These are phyloP conservation scores for Actinia tenebrosa DNA, from an alignment of 64 coral and sea anemone species.

Conservation along the genomic window DNA sequence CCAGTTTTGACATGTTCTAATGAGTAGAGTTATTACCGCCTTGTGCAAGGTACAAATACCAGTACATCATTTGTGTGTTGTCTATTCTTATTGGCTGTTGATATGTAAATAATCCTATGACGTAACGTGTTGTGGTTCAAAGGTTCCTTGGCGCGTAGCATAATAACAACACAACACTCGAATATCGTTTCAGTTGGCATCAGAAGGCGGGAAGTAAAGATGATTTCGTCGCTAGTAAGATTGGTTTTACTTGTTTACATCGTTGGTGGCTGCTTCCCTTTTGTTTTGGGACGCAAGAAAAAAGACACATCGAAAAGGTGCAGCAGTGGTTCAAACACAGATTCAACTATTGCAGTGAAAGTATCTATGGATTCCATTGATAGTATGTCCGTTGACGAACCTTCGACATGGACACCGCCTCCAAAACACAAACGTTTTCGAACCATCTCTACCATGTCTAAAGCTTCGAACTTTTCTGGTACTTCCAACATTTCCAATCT, in stretches of 20 bases:
- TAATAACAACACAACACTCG: not conserved
- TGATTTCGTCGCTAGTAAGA: not conserved
- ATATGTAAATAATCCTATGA: not conserved
- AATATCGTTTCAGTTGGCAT: not conserved
- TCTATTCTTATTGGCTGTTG: not conserved
- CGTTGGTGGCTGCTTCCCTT: conserved; percentile 76
- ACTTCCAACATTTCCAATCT: conserved; percentile 74
- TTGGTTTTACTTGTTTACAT: not conserved
- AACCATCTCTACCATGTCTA: conserved; percentile 73
- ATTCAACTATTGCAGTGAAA: not conserved
- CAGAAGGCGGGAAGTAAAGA: not conserved
- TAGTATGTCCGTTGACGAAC: conserved; percentile 75
- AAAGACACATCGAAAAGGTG: conserved; percentile 41
- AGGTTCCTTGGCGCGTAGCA: not conserved
- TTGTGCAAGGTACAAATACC: not conserved
- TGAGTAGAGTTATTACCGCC: no score
- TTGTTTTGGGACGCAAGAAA: conserved; percentile 49
- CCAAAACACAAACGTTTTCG: conserved; percentile 69
- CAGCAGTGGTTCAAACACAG: conserved; percentile 23
- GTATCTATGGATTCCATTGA: conserved; percentile 68
- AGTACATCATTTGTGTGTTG: not conserved
- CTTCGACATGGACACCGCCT: conserved; percentile 73
- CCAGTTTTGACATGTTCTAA: not conserved
- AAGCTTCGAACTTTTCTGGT: conserved; percentile 88
- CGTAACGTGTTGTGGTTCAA: conserved; percentile 17